Conservation (phyloP, 2,113 vertebrate species). For the Colaptes auratus region DNA sequence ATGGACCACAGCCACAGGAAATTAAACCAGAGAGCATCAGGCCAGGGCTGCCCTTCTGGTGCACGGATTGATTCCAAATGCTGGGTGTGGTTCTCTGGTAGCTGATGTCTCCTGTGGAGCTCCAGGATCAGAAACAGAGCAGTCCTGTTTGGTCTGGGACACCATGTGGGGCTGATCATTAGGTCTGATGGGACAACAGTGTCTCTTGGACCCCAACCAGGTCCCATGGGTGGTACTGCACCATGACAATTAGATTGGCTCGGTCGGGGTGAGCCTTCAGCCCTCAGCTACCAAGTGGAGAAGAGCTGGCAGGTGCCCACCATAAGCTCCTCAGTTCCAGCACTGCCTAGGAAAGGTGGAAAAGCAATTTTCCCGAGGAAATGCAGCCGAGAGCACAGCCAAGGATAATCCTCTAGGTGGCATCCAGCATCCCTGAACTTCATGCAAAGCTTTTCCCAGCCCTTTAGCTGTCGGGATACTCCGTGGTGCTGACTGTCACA, state of each 20-base stretch:
- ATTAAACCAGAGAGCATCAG: not conserved
- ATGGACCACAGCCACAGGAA: not conserved
- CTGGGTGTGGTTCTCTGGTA: not conserved
- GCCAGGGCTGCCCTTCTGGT: not conserved
- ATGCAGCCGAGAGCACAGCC: not conserved
- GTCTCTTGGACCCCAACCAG: not conserved
- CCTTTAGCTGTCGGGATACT: accelerated
- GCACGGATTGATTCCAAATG: not conserved
- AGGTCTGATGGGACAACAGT: not conserved
- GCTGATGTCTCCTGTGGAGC: not conserved
- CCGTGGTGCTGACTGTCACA: accelerated
- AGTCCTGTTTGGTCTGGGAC: not conserved
- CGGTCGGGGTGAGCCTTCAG: accelerated
- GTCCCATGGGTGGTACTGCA: too few relatives aligned
- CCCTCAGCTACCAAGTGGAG: accelerated
- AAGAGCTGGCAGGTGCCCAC: not conserved
- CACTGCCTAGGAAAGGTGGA: not conserved
- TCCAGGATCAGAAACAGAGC: not conserved
- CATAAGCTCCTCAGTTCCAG: accelerated
- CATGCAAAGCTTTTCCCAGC: accelerated
- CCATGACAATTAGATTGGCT: accelerated
- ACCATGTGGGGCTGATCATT: not conserved
- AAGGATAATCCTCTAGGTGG: conserved; percentile 41
- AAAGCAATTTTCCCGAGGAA: not conserved
- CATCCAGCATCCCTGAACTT: not conserved